Percentiles rank a stretch among this genome's conserved stretches.
Evolutionary conservation across 2,113 vertebrate genomes (phyloP).

Genomic region (Clupea harengus): DNA sequence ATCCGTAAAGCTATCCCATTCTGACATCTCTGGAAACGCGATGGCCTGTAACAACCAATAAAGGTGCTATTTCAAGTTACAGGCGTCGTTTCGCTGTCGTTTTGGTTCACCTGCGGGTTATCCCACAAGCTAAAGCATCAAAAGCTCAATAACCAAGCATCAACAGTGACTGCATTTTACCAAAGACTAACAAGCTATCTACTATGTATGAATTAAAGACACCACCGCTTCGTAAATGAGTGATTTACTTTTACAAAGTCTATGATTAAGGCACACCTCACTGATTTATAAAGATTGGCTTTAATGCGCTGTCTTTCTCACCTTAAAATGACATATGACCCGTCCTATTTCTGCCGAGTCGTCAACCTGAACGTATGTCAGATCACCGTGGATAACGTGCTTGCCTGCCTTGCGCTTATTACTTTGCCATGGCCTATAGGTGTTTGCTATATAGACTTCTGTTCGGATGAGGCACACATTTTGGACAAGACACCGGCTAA

Average conservation of each 20-base stretch:
- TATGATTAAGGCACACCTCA: background rate
- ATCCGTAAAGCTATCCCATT: background rate
- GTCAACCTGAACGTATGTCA: background rate
- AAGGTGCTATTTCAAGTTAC: background rate
- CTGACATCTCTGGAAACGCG: background rate
- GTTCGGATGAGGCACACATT: background rate
- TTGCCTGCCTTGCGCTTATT: background rate
- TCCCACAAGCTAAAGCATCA: background rate
- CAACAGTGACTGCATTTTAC: background rate
- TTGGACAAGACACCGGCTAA: conserved; percentile 3
- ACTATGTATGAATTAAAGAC: background rate
- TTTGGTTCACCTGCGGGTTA: background rate
- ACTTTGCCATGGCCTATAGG: background rate
- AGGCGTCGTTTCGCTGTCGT: background rate
- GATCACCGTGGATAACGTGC: background rate
- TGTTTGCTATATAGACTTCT: background rate
- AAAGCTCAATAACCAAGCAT: background rate
- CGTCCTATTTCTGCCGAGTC: conserved; percentile 7
- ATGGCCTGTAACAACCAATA: background rate
- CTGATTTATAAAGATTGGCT: background rate
- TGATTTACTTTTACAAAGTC: background rate
- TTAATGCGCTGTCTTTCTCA: conserved; percentile 21
- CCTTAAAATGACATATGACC: conserved; percentile 37
- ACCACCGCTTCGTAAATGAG: background rate
- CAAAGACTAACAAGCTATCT: background rate